Percentiles rank a stretch among this genome's conserved stretches.
Conservation (phyloP, 2,888 invertebrate species). For the Agrotis segetum region DNA sequence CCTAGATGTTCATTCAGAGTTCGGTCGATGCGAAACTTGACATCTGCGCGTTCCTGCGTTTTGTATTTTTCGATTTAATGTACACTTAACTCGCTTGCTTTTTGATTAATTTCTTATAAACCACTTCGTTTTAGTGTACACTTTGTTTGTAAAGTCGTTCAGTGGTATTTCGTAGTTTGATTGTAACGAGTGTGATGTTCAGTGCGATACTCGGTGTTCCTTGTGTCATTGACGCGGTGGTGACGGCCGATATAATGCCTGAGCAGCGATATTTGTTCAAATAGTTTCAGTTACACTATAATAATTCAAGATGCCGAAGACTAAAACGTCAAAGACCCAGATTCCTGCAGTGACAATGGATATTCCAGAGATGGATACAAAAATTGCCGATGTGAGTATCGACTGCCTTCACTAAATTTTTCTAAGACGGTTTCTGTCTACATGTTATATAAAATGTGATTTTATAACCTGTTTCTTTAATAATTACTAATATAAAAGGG, state of each 20-base stretch:
- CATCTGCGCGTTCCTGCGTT: conserved; percentile 90
- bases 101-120: conserved; percentile 74
- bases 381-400: conserved; percentile 83
- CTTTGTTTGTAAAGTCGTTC: conserved; percentile 38
- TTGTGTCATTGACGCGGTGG: conserved; percentile 71
- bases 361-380: conserved; percentile 80
- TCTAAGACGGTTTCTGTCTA: background rate
- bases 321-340: conserved; percentile 71
- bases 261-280: conserved; percentile 68
- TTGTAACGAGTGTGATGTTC: conserved; percentile 75
- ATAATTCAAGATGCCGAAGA: conserved; percentile 74
- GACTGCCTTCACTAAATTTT: conserved; percentile 25
- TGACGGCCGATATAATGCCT: conserved; percentile 73
- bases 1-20: conserved; percentile 91
- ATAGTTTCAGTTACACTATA: conserved; percentile 67
- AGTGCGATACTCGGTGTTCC: conserved; percentile 72
- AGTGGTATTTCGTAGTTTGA: conserved; percentile 52
- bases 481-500: conserved; percentile 8
- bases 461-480: conserved; percentile 3
- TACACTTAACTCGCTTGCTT: conserved; percentile 75
- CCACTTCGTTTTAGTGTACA: conserved; percentile 38
- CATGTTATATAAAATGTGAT: conserved; percentile 12
- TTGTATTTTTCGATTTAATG: conserved; percentile 85
- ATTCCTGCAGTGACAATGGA: conserved; percentile 79
- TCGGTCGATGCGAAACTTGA: conserved; percentile 91